Percentiles rank a stretch among this genome's conserved stretches.
These are phyloP conservation scores for Gibbula magus DNA, from an alignment of 2,888 invertebrate species.

Conservation along the genomic window DNA sequence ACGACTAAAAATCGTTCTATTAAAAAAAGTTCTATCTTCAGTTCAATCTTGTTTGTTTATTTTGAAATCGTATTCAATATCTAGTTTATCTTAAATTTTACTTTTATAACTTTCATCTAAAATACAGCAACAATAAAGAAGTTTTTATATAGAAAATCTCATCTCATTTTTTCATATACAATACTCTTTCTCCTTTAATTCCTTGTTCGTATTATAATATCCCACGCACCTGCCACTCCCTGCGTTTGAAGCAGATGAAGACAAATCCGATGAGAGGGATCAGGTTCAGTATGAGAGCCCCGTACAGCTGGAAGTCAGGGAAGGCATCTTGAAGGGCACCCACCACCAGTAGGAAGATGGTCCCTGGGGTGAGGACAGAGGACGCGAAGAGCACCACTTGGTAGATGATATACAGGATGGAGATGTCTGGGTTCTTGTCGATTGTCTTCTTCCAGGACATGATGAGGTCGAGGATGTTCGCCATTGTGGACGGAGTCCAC, in stretches of 20 bases:
- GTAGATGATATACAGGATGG: slow-evolving; percentile 65
- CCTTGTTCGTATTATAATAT: too few species aligned
- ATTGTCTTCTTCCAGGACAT: slow-evolving; percentile 62
- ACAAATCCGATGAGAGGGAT: slow-evolving; percentile 62
- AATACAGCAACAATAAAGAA: too few species aligned
- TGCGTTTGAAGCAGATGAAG: slow-evolving; percentile 53
- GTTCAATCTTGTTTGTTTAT: too few species aligned
- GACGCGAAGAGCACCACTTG: slow-evolving; percentile 59
- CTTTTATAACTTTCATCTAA: too few species aligned
- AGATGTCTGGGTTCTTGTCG: slow-evolving; percentile 63
- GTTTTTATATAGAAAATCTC: too few species aligned
- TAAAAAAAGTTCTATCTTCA: too few species aligned
- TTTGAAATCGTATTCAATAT: too few species aligned
- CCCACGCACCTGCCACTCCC: too few species aligned
- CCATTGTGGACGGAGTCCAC: slow-evolving; percentile 99
- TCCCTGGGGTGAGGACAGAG: slow-evolving; percentile 89
- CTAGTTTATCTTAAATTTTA: too few species aligned
- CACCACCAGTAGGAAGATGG: slow-evolving; percentile 82
- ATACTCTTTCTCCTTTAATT: too few species aligned
- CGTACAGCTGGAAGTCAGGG: slow-evolving; percentile 71
- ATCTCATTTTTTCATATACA: too few species aligned
- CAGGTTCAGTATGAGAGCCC: slow-evolving; percentile 77
- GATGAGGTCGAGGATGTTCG: slow-evolving; percentile 95
- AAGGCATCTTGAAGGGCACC: slow-evolving; percentile 51
- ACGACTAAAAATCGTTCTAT: too few species aligned